A percentile compares a stretch with the other conserved stretches of the same genome.
Conservation (phyloP, 2,888 invertebrate genomes). For the Phlogophora meticulosa region DNA sequence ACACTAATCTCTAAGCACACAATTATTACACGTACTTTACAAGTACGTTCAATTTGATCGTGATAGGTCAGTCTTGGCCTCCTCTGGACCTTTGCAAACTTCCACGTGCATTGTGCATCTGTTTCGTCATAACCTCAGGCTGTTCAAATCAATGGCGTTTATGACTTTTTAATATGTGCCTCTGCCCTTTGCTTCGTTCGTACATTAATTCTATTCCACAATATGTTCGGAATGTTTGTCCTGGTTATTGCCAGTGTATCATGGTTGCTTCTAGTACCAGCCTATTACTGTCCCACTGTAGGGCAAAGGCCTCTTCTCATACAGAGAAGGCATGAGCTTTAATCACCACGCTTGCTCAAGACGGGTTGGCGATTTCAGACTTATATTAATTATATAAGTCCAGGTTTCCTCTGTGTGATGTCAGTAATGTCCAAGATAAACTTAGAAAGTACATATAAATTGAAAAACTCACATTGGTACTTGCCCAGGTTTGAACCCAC, state of each 20-base stretch:
- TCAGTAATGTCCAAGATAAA: too few species aligned
- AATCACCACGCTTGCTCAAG: too few species aligned
- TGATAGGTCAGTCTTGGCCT: conserved; percentile 58
- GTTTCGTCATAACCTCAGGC: conserved; percentile 40
- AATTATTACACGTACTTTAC: conserved; percentile 34
- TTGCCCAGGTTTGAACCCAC: too few species aligned
- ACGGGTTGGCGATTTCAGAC: too few species aligned
- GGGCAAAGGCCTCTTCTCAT: too few species aligned
- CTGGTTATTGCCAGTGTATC: not conserved
- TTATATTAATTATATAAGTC: too few species aligned
- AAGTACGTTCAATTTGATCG: conserved; percentile 41
- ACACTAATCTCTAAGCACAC: conserved; percentile 18
- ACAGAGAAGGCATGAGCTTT: too few species aligned
- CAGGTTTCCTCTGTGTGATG: too few species aligned
- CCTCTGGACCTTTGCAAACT: conserved; percentile 30
- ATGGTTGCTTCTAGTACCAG: too few species aligned
- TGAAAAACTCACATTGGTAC: too few species aligned
- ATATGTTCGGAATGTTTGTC: not conserved
- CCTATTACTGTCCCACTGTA: too few species aligned
- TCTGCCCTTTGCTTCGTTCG: conserved; percentile 8
- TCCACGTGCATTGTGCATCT: conserved; percentile 52
- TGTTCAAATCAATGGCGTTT: conserved; percentile 29
- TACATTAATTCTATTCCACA: not conserved
- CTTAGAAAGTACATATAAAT: too few species aligned
- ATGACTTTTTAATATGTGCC: conserved; percentile 24